These are phyloP conservation scores for Oostethus manadensis DNA, from an alignment of 2,113 vertebrate genomes.

Conservation along the genomic window DNA sequence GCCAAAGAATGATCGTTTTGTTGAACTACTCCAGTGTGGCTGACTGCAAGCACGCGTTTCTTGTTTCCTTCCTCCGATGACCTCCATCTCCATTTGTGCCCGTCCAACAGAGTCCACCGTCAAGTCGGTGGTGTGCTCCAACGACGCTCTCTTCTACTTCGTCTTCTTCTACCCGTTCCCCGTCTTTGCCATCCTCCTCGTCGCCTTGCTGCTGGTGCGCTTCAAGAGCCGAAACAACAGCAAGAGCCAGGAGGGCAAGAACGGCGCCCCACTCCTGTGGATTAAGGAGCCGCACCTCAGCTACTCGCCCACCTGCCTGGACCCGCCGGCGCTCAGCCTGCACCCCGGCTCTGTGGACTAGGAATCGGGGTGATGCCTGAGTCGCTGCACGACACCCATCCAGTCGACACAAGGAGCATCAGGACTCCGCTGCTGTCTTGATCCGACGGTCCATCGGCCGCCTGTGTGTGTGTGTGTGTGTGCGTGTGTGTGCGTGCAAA, in stretches of 20 bases:
- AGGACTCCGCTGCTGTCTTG: constrained; percentile 62
- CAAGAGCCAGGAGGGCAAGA: constrained; percentile 94
- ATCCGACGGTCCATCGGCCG: constrained; percentile 51
- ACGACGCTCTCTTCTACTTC: constrained; percentile 93
- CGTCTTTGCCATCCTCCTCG: constrained; percentile 92
- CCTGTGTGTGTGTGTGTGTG: constrained; percentile 39
- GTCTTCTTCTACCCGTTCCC: constrained; percentile 99
- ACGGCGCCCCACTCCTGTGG: constrained; percentile 94
- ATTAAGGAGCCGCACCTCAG: constrained; percentile 98
- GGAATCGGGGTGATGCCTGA: constrained; percentile 1
- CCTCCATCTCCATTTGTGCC: not conserved
- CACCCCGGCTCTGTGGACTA: constrained; percentile 96
- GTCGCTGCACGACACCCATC: constrained; percentile 32
- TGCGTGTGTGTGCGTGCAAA: not conserved
- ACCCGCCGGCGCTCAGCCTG: constrained; percentile 92
- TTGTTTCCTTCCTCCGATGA: not conserved
- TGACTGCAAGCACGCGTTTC: no score
- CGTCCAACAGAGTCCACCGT: constrained; percentile 77
- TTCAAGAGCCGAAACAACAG: constrained; percentile 86
- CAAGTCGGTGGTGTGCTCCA: constrained; percentile 92
- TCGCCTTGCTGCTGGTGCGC: constrained; percentile 89
- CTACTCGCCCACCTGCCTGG: constrained; percentile 96
- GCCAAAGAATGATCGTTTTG: no score
- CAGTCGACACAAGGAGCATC: constrained; percentile 43
- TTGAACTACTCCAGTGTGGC: no score